Percentiles rank a stretch among this genome's conserved stretches.
Evolutionary conservation across 2,888 invertebrate species (phyloP).

Genomic region (Eubasilissa splendida): DNA sequence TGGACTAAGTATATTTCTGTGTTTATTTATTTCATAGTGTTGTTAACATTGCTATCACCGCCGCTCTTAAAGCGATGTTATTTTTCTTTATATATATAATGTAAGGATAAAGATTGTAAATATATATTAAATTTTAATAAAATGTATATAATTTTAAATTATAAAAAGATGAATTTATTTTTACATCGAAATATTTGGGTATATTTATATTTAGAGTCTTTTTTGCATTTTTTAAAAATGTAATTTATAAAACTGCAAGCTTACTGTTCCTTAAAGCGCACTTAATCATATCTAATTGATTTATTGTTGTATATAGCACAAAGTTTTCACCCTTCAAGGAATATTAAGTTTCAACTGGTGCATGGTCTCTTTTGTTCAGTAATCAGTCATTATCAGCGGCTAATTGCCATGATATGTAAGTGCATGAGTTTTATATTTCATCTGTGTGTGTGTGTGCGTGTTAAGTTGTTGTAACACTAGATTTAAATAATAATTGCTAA

Average conservation of each 20-base stretch:
- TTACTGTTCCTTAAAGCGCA: conserved; percentile 29
- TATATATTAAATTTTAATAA: neutral
- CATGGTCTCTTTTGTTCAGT: conserved; percentile 60
- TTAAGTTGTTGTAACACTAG: conserved; percentile 39
- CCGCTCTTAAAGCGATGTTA: conserved; percentile 15
- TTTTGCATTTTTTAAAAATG: too few relatives aligned
- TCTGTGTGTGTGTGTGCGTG: conserved; percentile 59
- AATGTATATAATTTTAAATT: conserved; percentile 11
- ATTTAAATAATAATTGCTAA: conserved; percentile 63
- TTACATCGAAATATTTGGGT: neutral
- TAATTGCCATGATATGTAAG: conserved; percentile 68
- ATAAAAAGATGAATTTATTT: conserved; percentile 23
- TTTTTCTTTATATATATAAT: conserved; percentile 1
- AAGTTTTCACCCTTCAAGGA: conserved; percentile 20
- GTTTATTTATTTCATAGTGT: conserved; percentile 14
- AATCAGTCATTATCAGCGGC: conserved; percentile 68
- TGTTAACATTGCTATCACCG: neutral
- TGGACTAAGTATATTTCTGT: neutral
- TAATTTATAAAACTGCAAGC: neutral
- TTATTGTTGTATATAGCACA: conserved; percentile 34
- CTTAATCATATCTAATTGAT: conserved; percentile 2
- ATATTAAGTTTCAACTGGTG: conserved; percentile 46
- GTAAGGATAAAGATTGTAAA: conserved; percentile 10
- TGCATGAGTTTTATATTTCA: conserved; percentile 67
- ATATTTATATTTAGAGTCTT: neutral